A percentile compares a stretch with the other conserved stretches of the same genome.
Conservation (phyloP, 2,888 invertebrate species). For the Clistopyga incitator region DNA sequence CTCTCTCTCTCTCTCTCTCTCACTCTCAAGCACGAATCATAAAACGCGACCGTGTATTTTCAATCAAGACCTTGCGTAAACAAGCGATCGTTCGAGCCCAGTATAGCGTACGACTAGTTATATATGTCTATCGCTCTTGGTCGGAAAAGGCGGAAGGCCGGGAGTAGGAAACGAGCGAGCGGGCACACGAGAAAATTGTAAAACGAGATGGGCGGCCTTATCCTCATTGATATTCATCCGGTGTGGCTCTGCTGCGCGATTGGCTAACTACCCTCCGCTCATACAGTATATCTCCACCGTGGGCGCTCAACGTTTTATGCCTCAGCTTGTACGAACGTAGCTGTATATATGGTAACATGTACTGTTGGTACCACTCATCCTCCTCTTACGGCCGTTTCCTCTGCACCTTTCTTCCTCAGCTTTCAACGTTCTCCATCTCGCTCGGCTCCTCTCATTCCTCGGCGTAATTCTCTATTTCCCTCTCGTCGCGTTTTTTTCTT, state of each 20-base stretch:
- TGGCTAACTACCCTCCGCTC: conserved; percentile 81
- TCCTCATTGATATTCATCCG: conserved; percentile 83
- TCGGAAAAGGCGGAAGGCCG: conserved; percentile 28
- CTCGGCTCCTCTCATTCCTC: conserved; percentile 24
- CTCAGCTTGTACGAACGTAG: conserved; percentile 26
- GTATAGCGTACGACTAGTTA: conserved; percentile 9
- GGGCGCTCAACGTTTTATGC: conserved; percentile 42
- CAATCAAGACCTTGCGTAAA: conserved; percentile 75
- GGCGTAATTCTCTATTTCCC: conserved; percentile 52
- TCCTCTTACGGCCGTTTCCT: conserved; percentile 34
- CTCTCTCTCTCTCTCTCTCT: no score
- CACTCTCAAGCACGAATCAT: conserved; percentile 69
- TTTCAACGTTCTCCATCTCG: conserved; percentile 51
- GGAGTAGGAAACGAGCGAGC: conserved; percentile 37
- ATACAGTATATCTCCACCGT: conserved; percentile 70
- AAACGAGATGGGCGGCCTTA: conserved; percentile 78
- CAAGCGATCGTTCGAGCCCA: conserved; percentile 64
- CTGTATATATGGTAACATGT: conserved; percentile 17
- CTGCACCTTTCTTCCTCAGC: conserved; percentile 24
- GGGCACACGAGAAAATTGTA: conserved; percentile 76
- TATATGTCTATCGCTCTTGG: conserved; percentile 50
- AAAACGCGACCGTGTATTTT: conserved; percentile 71
- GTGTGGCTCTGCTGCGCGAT: conserved; percentile 79
- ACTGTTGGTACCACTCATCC: conserved; percentile 25
- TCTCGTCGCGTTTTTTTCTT: conserved; percentile 40